Conservation (phyloP, 2,888 invertebrate species). For the Sminthurinus aureus region DNA sequence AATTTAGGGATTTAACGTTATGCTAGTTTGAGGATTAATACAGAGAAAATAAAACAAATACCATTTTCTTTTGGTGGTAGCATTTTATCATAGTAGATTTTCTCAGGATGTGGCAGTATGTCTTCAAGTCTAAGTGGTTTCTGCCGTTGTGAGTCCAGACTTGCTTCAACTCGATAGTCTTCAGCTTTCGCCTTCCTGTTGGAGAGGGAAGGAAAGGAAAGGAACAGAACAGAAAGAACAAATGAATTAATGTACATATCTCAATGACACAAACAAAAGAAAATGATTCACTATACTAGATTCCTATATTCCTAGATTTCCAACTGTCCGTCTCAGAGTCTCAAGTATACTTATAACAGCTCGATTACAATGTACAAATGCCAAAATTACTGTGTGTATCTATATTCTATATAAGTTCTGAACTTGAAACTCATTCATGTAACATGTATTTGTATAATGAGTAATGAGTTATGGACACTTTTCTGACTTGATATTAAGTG, state of each 20-base stretch:
- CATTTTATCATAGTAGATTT: conserved; percentile 86
- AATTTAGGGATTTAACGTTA: not conserved
- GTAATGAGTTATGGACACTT: no score
- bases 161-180: conserved; percentile 15
- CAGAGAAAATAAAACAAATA: conserved; percentile 62
- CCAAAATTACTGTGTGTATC: no score
- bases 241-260: not conserved
- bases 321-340: no score
- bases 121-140: conserved; percentile 46
- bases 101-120: conserved; percentile 71
- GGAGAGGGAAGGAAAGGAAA: not conserved
- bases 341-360: no score
- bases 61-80: conserved; percentile 88
- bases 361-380: no score
- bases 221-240: not conserved
- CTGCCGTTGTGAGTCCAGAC: conserved; percentile 19
- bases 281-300: no score
- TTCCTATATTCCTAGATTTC: no score
- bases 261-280: no score
- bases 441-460: no score
- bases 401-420: no score
- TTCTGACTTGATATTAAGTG: no score
- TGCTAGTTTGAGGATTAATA: not conserved
- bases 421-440: no score
- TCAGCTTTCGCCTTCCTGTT: conserved; percentile 34